A percentile compares a stretch with the other conserved stretches of the same genome.
Evolutionary conservation across 2,113 vertebrate genomes (phyloP).

Genomic region (Cathartes aura): DNA sequence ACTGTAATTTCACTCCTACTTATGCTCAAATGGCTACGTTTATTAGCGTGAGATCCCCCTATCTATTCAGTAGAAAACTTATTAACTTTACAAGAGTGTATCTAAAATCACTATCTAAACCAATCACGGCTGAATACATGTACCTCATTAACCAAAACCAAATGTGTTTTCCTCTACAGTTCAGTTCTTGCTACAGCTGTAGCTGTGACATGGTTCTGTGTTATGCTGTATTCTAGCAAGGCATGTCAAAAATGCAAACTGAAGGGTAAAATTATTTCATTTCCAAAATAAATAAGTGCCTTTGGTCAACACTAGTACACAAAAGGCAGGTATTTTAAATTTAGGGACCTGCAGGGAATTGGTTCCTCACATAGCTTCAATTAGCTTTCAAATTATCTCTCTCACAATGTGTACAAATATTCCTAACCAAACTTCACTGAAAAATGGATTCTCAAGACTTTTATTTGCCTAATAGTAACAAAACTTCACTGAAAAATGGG

Average conservation of each 20-base stretch:
- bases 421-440: slow-evolving; percentile 75
- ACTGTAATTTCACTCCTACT: not conserved
- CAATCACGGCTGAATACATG: not conserved
- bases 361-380: slow-evolving; percentile 71
- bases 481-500: slow-evolving; percentile 78
- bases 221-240: not conserved
- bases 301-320: slow-evolving; percentile 6
- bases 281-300: slow-evolving; percentile 60
- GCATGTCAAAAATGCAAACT: slow-evolving; percentile 37
- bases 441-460: slow-evolving; percentile 79
- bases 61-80: not conserved
- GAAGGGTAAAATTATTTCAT: slow-evolving; percentile 62
- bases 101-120: slow-evolving; percentile 7
- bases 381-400: slow-evolving; percentile 79
- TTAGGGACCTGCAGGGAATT: slow-evolving; percentile 24
- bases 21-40: not conserved
- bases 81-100: not conserved
- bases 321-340: slow-evolving; percentile 39
- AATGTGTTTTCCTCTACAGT: slow-evolving; percentile 9
- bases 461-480: slow-evolving; percentile 82
- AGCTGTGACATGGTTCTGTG: not conserved
- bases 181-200: slow-evolving; percentile 1
- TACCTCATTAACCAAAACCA: slow-evolving; percentile 33
- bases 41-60: not conserved
- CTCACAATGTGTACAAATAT: slow-evolving; percentile 70